Evolutionary conservation across 2,797 vertebrate genomes (phyloP), one percentile per base, ranked within the genome.

Genomic region (Sebastes itinus): DNA sequence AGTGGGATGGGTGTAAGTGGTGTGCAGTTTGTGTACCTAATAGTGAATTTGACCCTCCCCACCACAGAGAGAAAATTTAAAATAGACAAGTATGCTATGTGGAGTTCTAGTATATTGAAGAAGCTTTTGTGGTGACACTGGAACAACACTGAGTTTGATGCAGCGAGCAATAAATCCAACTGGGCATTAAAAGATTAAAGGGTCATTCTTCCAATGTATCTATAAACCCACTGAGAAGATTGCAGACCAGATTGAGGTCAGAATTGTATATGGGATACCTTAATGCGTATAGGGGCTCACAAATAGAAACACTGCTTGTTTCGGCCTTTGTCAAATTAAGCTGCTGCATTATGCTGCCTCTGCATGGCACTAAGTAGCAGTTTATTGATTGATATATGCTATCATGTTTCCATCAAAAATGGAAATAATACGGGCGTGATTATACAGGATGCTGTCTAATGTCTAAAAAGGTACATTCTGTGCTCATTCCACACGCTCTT

Each of bases 161-260:
- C 60, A 55, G 18, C 1, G 1, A 49, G 22, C 8, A 60, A 27
- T 58, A 63, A 46, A 32, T 65, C 72, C 68, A 78, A 23, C 23
- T 25, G 32, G 33, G 70, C 71, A 60, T 84, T 72, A 82, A 78
- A 80, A 83, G 66, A 83, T 87, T 81, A 77, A 82, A 82, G 67
- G 66, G 69, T 86, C 35, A 30, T 65, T 63, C 9, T 30, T 80
- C 23, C 59, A 77, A 2, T 72, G 63, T 71, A 75, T 89, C 64
- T 68, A 13, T 65, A 38, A 22, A 69, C 33, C 65, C 33, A 3
- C 68, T 77, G 72, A 77, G 75, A 62, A 77, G 72, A 77, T 77
- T 76, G 64, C 58, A 60, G 70, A 70, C 55, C 63, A 81, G 75
- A 60, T 70, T 59, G 62, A 78, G 72, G 75, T 87, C 64, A 81